Percentiles rank a stretch among this genome's conserved stretches.
Conservation (phyloP, 2,888 invertebrate species). For the Caenorhabditis zanzibari region DNA sequence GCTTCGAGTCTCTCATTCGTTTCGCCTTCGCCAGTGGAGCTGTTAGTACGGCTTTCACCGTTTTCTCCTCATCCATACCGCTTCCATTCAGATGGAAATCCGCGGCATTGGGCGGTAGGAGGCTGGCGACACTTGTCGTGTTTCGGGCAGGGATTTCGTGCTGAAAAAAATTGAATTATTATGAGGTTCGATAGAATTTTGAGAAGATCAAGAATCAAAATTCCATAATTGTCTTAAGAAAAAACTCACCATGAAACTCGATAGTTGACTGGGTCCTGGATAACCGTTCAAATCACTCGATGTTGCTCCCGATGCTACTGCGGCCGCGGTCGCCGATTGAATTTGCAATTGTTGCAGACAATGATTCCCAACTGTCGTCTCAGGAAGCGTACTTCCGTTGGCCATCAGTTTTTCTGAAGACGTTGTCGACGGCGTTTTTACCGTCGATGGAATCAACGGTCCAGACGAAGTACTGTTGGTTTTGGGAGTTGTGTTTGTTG, state of each 20-base stretch:
- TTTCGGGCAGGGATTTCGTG: constrained; percentile 60
- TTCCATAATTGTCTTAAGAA: background rate
- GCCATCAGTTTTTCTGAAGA: constrained; percentile 31
- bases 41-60: constrained; percentile 65
- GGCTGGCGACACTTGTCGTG: constrained; percentile 53
- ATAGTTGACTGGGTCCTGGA: constrained; percentile 33
- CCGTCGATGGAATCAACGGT: constrained; percentile 39
- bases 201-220: background rate
- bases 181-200: background rate
- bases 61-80: constrained; percentile 63
- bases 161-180: constrained; percentile 22
- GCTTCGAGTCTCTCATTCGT: constrained; percentile 56
- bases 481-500: background rate
- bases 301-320: background rate
- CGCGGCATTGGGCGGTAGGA: constrained; percentile 51
- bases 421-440: constrained; percentile 16
- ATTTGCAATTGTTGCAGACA: constrained; percentile 60
- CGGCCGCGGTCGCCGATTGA: constrained; percentile 45
- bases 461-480: constrained; percentile 27
- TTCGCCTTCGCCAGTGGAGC: constrained; percentile 59
- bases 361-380: constrained; percentile 54
- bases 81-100: constrained; percentile 66
- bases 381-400: constrained; percentile 45
- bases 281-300: constrained; percentile 39
- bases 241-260: constrained; percentile 50